Evolutionary conservation across 2,113 vertebrate species (phyloP).

Genomic region (Aspidoscelis tigris): DNA sequence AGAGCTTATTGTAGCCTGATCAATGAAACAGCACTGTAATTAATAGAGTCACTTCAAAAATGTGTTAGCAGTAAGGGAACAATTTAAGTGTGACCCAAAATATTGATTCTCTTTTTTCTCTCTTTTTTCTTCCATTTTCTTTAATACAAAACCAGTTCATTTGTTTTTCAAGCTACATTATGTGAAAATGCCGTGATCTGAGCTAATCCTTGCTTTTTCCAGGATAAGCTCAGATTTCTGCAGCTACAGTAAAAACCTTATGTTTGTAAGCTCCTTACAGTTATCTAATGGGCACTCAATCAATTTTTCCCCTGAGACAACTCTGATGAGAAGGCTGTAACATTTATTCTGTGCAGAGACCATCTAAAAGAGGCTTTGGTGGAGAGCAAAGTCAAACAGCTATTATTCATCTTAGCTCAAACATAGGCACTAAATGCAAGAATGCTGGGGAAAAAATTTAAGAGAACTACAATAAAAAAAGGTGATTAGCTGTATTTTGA

Average conservation of each 20-base stretch:
- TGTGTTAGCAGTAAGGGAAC: not conserved
- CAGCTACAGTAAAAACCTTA: constrained; percentile 68
- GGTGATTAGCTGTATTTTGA: not conserved
- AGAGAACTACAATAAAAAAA: not conserved
- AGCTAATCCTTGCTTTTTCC: constrained; percentile 63
- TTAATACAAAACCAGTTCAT: constrained; percentile 8
- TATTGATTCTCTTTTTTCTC: not conserved
- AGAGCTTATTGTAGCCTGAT: not conserved
- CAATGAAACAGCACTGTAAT: constrained; percentile 5
- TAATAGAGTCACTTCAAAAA: not conserved
- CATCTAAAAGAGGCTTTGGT: not conserved
- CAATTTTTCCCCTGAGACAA: not conserved
- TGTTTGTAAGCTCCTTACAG: constrained; percentile 64
- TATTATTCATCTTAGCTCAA: not conserved
- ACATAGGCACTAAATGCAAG: not conserved
- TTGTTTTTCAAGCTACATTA: constrained; percentile 31
- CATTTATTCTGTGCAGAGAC: constrained; percentile 32
- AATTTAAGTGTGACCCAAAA: not conserved
- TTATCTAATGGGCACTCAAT: constrained; percentile 62
- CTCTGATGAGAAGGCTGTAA: constrained; percentile 33
- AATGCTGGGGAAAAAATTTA: not conserved
- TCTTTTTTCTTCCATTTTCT: constrained; percentile 1
- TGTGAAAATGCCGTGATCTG: constrained; percentile 40
- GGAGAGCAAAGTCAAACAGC: not conserved
- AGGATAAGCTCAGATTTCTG: constrained; percentile 68